A percentile compares a stretch with the other conserved stretches of the same genome.
phyloP scores from a whole-genome alignment of 2,797 vertebrate species.

The Falco naumanni region DNA sequence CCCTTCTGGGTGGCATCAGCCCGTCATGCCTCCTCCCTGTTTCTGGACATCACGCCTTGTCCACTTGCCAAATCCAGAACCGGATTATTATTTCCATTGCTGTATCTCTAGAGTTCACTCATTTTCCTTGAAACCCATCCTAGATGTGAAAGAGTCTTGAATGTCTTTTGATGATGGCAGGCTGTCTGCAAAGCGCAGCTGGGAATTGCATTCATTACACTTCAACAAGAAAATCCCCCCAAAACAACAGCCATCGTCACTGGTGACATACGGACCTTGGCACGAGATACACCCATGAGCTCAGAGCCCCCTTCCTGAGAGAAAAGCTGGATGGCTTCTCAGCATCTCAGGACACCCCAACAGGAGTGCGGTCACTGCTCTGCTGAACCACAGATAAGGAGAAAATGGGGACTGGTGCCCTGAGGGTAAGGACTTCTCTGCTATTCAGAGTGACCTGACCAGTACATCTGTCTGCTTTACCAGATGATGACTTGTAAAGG shows the following conservation, averaged over 20 bases:
- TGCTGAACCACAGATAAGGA: neutral
- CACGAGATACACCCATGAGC: rapidly evolving
- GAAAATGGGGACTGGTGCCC: neutral
- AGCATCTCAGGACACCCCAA: neutral
- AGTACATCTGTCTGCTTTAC: neutral
- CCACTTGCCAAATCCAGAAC: neutral
- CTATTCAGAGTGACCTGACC: neutral
- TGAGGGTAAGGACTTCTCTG: neutral
- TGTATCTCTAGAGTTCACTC: neutral
- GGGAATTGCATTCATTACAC: rapidly evolving
- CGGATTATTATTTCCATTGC: neutral
- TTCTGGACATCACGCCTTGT: neutral
- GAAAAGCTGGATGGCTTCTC: neutral
- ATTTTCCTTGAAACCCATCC: neutral
- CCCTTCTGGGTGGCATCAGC: neutral
- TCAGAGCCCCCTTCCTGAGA: neutral
- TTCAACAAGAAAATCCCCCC: neutral
- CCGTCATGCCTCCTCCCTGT: neutral
- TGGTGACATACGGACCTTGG: rapidly evolving
- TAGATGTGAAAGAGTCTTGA: neutral
- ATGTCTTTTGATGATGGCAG: neutral
- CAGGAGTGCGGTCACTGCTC: rapidly evolving
- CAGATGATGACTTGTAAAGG: neutral
- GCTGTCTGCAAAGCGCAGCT: rapidly evolving
- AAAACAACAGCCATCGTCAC: neutral